These are phyloP conservation scores for Sclerurus mexicanus DNA, from an alignment of 2,113 vertebrate species.

Conservation along the genomic window DNA sequence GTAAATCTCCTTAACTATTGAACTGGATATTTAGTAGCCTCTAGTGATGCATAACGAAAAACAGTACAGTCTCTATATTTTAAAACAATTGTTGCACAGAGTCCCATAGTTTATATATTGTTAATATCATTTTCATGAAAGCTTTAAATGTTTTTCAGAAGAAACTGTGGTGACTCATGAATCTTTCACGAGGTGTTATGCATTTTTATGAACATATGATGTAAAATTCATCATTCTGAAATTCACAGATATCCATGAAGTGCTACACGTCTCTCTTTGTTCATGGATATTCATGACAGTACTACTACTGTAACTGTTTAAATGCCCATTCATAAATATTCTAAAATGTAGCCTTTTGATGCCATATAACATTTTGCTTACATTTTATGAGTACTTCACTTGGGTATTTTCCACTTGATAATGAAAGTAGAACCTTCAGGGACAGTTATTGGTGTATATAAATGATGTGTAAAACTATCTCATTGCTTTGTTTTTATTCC, in stretches of 20 bases:
- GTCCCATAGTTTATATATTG: slow-evolving; percentile 44
- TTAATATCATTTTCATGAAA: slow-evolving; percentile 63
- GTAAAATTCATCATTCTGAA: slow-evolving; percentile 40
- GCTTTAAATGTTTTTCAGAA: slow-evolving; percentile 47
- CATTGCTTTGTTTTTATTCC: background rate
- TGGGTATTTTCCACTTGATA: slow-evolving; percentile 27
- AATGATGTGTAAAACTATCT: background rate
- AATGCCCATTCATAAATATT: slow-evolving; percentile 37
- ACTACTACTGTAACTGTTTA: background rate
- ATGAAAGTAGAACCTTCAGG: slow-evolving; percentile 20
- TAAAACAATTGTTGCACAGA: slow-evolving; percentile 18
- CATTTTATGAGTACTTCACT: background rate
- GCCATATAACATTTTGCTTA: slow-evolving; percentile 21
- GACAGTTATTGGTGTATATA: background rate
- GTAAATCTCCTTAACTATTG: slow-evolving; percentile 14
- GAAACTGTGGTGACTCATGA: background rate
- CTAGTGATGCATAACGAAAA: background rate
- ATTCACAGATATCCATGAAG: slow-evolving; percentile 29
- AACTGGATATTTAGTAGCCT: slow-evolving; percentile 8
- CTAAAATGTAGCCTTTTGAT: background rate
- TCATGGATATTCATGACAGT: slow-evolving; percentile 43
- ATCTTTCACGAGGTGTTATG: background rate
- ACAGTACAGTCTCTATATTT: slow-evolving; percentile 23
- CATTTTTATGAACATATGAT: slow-evolving; percentile 50
- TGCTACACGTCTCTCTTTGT: background rate